Evolutionary conservation across 2,888 invertebrate genomes (phyloP), one percentile per base, ranked within the genome.

Genomic region (Phlogophora meticulosa): DNA sequence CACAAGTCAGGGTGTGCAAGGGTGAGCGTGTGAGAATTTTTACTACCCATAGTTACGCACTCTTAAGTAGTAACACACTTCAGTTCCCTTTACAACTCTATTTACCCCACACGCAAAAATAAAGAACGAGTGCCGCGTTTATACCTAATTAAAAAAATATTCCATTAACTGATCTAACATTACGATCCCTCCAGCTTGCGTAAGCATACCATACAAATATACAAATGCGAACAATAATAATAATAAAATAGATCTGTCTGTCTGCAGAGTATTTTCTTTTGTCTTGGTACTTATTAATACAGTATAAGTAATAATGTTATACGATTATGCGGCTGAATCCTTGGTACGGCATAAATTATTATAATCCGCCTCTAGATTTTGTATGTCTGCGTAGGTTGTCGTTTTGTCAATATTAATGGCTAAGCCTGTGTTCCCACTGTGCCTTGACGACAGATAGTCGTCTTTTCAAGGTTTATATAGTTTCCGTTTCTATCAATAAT

Each of bases 211-310:
- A 55, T 32, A 69, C 24, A 49, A 11, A 65, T 32, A 49, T 42
- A 65, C 67, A 70, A 55, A 69, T 62, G 48, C 48, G n/a, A 38
- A 52, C 61, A 57, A 71, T 52, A 46, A 28, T 28, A 28, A 28
- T 38, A 57, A 72, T 72, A 57, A 65, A 65, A 52, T 52, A 52
- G 17, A 46, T 40, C 17, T 10, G 51, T 40, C 34, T 43, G 56
- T 72, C 73, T 72, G 66, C 57, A 22, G 28, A 55, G 36, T 57
- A 57, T 71, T 52, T 72, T 63, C 63, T 65, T 57, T 49, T 72
- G 45, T 73, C 52, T 71, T 32, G 38, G 53, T 72, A 72, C 45
- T 65, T 72, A 71, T 71, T 71, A 73, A 71, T 65, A 73, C 66
- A 17, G 58, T 42, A 46, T 70, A 71, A 38, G 72, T 72, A 57